phyloP scores from a whole-genome alignment of 2,888 invertebrate genomes.

The Parelbella ahira region DNA sequence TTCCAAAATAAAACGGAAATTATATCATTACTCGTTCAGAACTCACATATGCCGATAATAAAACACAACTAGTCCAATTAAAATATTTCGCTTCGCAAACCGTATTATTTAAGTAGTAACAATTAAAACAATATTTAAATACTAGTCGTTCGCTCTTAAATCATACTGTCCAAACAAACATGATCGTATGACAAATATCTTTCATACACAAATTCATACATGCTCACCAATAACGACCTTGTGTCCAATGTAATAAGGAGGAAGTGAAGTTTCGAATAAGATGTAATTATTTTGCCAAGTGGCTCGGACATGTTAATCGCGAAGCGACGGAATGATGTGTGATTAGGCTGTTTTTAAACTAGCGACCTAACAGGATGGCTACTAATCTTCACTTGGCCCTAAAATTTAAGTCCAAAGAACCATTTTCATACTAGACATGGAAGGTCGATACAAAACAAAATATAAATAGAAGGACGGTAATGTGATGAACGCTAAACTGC shows the following conservation, averaged over 20 bases:
- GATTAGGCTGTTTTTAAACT: slow-evolving; percentile 34
- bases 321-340: slow-evolving; percentile 49
- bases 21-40: too few relatives aligned
- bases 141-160: slow-evolving; percentile 20
- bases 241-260: slow-evolving; percentile 4
- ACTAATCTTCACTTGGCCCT: too few relatives aligned
- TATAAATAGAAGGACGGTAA: too few relatives aligned
- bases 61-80: slow-evolving; percentile 5
- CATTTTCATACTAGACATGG: too few relatives aligned
- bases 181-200: slow-evolving; percentile 21
- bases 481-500: too few relatives aligned
- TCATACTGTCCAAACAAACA: slow-evolving; percentile 25
- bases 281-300: slow-evolving; percentile 38
- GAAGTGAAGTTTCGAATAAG: slow-evolving; percentile 29
- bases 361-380: too few relatives aligned
- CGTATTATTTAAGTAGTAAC: slow-evolving; percentile 18
- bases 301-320: slow-evolving; percentile 57
- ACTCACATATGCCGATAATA: too few relatives aligned
- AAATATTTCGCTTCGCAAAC: neutral
- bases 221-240: slow-evolving; percentile 11
- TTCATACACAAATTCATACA: slow-evolving; percentile 17
- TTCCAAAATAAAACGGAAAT: too few relatives aligned
- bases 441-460: too few relatives aligned
- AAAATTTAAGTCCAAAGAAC: too few relatives aligned
- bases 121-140: slow-evolving; percentile 28